These are phyloP conservation scores for Pithys albifrons DNA, from an alignment of 2,113 vertebrate species.

Conservation along the genomic window DNA sequence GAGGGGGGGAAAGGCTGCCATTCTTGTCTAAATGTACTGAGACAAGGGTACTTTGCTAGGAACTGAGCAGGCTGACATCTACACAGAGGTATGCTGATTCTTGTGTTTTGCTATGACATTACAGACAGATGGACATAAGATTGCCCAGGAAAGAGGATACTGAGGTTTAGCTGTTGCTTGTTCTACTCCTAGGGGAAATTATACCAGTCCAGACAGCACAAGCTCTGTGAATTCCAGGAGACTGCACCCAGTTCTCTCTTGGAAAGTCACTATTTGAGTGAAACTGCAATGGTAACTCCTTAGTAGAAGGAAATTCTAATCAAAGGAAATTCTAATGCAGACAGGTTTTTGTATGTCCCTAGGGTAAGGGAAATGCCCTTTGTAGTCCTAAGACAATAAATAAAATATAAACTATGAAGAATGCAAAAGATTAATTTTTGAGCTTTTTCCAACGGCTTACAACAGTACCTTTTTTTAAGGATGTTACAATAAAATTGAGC, in stretches of 20 bases:
- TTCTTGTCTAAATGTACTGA: background rate
- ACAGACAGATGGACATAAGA: background rate
- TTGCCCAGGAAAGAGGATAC: background rate
- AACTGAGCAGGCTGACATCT: background rate
- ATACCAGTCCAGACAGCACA: background rate
- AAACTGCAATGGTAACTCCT: background rate
- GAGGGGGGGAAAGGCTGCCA: rapidly evolving
- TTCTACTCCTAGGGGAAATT: background rate
- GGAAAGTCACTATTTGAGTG: background rate
- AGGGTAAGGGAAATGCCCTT: background rate
- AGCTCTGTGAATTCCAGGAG: background rate
- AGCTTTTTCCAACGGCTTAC: background rate
- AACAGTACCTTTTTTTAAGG: background rate
- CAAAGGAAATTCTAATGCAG: background rate
- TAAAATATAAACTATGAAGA: background rate
- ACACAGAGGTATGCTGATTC: background rate
- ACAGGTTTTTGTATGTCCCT: background rate
- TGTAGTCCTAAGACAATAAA: background rate
- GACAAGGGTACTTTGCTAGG: background rate
- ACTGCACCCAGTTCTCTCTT: background rate
- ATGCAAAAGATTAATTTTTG: background rate
- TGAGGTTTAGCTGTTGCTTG: background rate
- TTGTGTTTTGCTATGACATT: rapidly evolving
- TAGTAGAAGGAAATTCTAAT: background rate
- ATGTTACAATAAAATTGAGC: background rate